Conservation (phyloP, 2,797 vertebrate species). For the Neopelma chrysocephalum region DNA sequence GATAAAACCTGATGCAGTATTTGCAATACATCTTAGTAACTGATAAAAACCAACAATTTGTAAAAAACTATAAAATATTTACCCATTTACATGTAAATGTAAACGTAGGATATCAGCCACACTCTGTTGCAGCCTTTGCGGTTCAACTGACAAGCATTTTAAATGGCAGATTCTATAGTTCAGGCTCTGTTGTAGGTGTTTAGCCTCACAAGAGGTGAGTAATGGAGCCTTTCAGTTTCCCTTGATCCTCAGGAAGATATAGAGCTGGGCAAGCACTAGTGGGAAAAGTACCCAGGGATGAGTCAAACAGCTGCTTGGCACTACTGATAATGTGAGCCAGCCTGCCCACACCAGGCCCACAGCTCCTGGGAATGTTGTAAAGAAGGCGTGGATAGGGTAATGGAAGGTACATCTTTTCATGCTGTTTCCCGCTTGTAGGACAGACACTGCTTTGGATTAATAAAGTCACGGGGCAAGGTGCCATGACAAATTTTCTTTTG, state of each 20-base stretch:
- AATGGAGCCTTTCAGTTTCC: not conserved
- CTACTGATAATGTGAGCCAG: not conserved
- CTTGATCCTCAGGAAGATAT: not conserved
- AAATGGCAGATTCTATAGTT: not conserved
- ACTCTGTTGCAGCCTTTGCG: not conserved
- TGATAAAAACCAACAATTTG: not conserved
- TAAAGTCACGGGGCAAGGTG: not conserved
- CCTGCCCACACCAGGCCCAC: rapidly evolving
- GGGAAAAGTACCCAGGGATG: rapidly evolving
- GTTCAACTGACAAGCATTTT: not conserved
- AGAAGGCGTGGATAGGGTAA: not conserved
- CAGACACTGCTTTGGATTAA: not conserved
- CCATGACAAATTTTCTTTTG: not conserved
- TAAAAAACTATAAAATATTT: not conserved
- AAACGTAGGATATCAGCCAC: not conserved
- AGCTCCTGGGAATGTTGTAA: not conserved
- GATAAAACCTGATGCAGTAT: not conserved
- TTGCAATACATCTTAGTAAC: not conserved
- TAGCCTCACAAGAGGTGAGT: not conserved
- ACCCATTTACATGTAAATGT: not conserved
- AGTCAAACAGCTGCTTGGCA: not conserved
- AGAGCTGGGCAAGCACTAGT: not conserved
- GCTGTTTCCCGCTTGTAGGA: not conserved
- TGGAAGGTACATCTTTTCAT: rapidly evolving
- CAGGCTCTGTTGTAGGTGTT: not conserved